Conservation (phyloP, 1,140 invertebrate species). For the Ostrea denselamellosa region DNA sequence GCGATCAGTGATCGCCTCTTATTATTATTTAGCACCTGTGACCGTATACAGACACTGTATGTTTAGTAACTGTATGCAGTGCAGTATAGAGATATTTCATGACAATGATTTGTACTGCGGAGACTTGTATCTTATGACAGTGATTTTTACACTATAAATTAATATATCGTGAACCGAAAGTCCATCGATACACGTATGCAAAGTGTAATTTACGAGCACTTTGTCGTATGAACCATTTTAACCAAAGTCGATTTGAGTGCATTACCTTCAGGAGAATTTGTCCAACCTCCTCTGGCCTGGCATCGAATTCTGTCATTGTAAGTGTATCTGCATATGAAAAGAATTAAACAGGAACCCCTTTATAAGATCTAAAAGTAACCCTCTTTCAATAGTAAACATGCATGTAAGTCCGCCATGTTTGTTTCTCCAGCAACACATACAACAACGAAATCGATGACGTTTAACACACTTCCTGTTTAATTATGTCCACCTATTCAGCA, state of each 20-base stretch:
- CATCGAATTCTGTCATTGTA: constrained; percentile 71
- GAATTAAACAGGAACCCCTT: background rate
- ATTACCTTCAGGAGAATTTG: constrained; percentile 75
- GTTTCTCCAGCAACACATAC: constrained; percentile 74
- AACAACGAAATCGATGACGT: constrained; percentile 73
- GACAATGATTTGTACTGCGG: too few species aligned
- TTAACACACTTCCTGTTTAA: constrained; percentile 63
- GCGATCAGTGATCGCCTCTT: too few species aligned
- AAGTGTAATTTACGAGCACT: too few species aligned
- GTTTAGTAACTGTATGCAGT: too few species aligned
- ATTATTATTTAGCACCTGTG: too few species aligned
- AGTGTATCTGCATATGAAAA: background rate
- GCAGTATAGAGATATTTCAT: too few species aligned
- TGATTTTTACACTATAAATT: too few species aligned
- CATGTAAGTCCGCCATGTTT: constrained; percentile 57
- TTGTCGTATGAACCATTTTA: too few species aligned
- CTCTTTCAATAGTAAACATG: constrained; percentile 1
- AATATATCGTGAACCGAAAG: too few species aligned
- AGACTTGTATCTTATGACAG: too few species aligned
- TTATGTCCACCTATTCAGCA: constrained; percentile 68
- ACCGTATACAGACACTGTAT: too few species aligned
- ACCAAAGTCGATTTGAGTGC: background rate
- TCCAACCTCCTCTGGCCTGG: constrained; percentile 74
- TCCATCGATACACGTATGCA: too few species aligned
- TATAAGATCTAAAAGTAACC: background rate